Evolutionary conservation across 2,888 invertebrate species (phyloP).

Genomic region (Tortrix viridana): DNA sequence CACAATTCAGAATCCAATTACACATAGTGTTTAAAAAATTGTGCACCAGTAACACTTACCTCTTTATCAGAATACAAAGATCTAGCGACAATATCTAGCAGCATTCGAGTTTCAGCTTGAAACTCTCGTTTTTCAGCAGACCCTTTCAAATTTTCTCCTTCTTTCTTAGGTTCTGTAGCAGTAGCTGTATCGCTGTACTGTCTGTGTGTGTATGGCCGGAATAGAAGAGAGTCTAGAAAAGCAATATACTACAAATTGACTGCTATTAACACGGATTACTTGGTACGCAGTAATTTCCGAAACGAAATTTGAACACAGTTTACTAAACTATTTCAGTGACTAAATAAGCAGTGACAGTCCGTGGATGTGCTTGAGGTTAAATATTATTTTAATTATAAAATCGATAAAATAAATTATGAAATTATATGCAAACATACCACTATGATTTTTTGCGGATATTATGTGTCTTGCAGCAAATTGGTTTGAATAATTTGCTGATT

Average conservation of each 20-base stretch:
- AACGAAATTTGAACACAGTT: too few relatives aligned
- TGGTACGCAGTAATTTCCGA: too few relatives aligned
- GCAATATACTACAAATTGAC: too few relatives aligned
- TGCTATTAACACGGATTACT: too few relatives aligned
- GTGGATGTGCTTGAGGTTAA: too few relatives aligned
- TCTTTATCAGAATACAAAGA: slow-evolving; percentile 99
- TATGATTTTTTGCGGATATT: slow-evolving; percentile 41
- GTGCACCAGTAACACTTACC: slow-evolving; percentile 70
- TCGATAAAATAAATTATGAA: background rate
- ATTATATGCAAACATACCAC: slow-evolving; percentile 44
- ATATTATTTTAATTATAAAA: background rate
- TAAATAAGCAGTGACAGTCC: too few relatives aligned
- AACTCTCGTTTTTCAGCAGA: slow-evolving; percentile 93
- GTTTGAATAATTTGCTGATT: slow-evolving; percentile 54
- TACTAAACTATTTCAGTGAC: too few relatives aligned
- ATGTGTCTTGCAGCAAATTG: slow-evolving; percentile 45
- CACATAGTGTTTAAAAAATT: too few relatives aligned
- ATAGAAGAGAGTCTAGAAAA: slow-evolving; percentile 23
- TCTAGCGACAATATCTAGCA: slow-evolving; percentile 98
- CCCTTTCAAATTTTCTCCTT: slow-evolving; percentile 77
- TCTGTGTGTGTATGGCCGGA: slow-evolving; percentile 41
- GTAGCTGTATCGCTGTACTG: slow-evolving; percentile 50
- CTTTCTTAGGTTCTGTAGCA: slow-evolving; percentile 55
- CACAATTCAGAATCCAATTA: too few relatives aligned
- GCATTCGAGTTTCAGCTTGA: slow-evolving; percentile 97